These are phyloP conservation scores for Paramuricea clavata DNA, from an alignment of 92 coral and sea anemone species.

Conservation along the genomic window DNA sequence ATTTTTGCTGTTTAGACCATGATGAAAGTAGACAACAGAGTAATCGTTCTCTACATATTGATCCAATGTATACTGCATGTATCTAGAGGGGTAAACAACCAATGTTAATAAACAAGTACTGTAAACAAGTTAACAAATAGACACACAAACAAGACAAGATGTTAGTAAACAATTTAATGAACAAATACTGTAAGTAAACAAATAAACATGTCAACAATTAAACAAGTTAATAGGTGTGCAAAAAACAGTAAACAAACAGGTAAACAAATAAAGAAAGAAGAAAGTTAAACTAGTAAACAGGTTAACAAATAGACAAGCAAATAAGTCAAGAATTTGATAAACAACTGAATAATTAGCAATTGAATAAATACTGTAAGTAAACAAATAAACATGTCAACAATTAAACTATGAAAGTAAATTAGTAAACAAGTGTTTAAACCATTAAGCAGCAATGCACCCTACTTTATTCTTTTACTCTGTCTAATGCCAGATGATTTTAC, in stretches of 20 bases:
- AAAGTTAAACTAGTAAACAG: not conserved
- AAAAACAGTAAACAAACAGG: not conserved
- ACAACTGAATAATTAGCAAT: not conserved
- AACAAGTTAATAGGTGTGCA: not conserved
- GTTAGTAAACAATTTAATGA: not conserved
- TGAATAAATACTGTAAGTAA: no score
- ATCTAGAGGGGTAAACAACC: slow-evolving; percentile 56
- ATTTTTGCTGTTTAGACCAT: slow-evolving; percentile 94
- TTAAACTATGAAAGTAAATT: not conserved
- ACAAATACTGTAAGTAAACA: not conserved
- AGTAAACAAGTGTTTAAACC: not conserved
- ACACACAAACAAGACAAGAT: no score
- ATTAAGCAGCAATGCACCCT: no score
- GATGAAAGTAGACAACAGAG: slow-evolving; percentile 94
- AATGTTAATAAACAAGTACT: not conserved
- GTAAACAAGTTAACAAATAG: not conserved
- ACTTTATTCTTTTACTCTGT: no score
- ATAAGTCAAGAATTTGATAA: not conserved
- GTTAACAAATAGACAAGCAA: not conserved
- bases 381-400: not conserved
- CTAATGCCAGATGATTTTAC: no score
- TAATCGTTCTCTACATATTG: slow-evolving; percentile 99
- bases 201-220: not conserved
- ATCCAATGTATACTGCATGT: slow-evolving; percentile 85
- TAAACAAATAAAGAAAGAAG: no score